Evolutionary conservation across 2,888 invertebrate species (phyloP), one percentile per base, ranked within the genome.

Genomic region (Limnephilus rhombicus): DNA sequence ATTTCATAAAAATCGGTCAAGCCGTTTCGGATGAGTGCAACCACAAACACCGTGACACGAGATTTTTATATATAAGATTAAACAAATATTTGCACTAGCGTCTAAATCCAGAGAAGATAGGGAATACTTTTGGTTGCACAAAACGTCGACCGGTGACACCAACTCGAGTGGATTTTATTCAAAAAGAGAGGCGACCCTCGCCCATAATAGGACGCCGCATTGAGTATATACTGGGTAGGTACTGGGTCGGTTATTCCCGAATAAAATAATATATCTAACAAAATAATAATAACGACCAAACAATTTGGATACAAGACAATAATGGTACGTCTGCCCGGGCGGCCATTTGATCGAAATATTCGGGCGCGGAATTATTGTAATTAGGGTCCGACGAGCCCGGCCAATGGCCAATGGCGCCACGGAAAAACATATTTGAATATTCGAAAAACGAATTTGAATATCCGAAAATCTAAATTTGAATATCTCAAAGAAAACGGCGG

Each of bases 251-350:
- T 91, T 89, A 91, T 68, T 37, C 85, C 31, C 80, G 85, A 91
- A 91, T 89, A 89, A 91, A 91, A 91, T 90, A 90, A 85, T 45
- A 91, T 91, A 91, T 92, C 93, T 91, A 92, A 93, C 92, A 91
- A 90, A 91, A 91, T 92, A 92, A 92, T 92, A 92, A 91, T 85
- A 89, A 89, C 91, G 81, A 85, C 90, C 89, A 89, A 93, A 90
- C 90, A 93, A 92, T 93, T 93, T 92, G 91, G 93, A 93, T 93
- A 91, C 92, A 91, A 91, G 90, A 93, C 93, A 93, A 93, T 93
- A 93, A 93, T 92, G 88, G 91, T 89, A 91, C 92, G 93, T 91
- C 93, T 92, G 89, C 91, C 37, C 89, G 90, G 90, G 85, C 86
- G 85, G 85, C 90, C 89, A 90, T 92, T 91, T 91, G 91, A 85